Conservation (phyloP, 2,113 vertebrate genomes). For the Rhynchomys soricoides region DNA sequence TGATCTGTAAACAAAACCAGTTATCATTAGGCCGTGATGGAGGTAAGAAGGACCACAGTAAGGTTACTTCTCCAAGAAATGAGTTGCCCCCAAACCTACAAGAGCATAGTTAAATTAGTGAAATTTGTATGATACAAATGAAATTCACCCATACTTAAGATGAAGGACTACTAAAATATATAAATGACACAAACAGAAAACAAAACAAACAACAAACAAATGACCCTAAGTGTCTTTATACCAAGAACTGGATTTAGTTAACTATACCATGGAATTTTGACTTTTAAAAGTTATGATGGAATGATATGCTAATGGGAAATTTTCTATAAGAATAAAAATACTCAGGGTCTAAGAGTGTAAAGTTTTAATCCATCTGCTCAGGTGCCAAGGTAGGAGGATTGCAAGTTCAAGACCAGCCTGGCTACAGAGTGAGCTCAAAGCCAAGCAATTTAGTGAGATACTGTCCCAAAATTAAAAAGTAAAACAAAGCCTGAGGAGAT, state of each 20-base stretch:
- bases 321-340: not conserved
- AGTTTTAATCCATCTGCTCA: not conserved
- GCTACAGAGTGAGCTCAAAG: not conserved
- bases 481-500: not conserved
- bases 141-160: not conserved
- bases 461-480: not conserved
- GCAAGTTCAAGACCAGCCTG: not conserved
- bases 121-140: not conserved
- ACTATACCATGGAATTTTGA: not conserved
- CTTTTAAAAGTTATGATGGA: not conserved
- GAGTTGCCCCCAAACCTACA: not conserved
- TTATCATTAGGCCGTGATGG: not conserved
- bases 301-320: not conserved
- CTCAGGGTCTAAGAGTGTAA: not conserved
- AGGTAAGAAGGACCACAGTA: not conserved
- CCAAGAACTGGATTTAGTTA: not conserved
- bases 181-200: not conserved
- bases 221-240: not conserved
- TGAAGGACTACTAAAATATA: not conserved
- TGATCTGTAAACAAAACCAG: not conserved
- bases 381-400: not conserved
- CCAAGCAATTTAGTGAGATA: not conserved
- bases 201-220: not conserved
- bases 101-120: not conserved
- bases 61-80: not conserved